These are phyloP conservation scores for Adelosebastes latens DNA, from an alignment of 2,797 vertebrate genomes.

Conservation along the genomic window DNA sequence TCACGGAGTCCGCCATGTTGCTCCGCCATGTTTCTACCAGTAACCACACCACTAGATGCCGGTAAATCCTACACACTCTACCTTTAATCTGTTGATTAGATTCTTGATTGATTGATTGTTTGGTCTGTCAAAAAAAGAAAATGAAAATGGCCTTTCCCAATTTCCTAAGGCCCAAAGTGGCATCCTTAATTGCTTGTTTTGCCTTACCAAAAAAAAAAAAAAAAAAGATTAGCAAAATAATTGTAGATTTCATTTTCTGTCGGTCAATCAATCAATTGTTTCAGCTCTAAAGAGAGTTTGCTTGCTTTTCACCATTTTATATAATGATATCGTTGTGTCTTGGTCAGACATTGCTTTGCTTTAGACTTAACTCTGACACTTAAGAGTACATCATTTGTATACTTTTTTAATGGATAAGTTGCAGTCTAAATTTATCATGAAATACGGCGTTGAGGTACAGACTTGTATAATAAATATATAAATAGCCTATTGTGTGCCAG, in stretches of 20 bases:
- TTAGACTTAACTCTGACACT: not conserved
- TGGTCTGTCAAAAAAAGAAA: not conserved
- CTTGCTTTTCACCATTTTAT: not conserved
- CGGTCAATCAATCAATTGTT: rapidly evolving
- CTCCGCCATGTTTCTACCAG: too few species aligned
- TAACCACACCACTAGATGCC: too few species aligned
- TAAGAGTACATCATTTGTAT: not conserved
- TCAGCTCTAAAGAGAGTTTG: not conserved
- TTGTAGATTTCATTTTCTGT: too few species aligned
- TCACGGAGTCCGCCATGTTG: too few species aligned
- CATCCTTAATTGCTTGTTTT: too few species aligned
- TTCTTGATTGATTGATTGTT: not conserved
- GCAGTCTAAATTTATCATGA: not conserved
- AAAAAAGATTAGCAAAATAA: too few species aligned
- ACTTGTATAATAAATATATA: not conserved
- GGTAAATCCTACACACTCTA: too few species aligned
- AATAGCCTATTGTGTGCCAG: not conserved
- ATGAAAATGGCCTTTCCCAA: not conserved
- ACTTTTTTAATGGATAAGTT: not conserved
- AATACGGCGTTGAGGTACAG: not conserved
- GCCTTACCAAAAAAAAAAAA: too few species aligned
- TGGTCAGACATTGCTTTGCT: not conserved
- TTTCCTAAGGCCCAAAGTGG: too few species aligned
- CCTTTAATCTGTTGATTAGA: too few species aligned
- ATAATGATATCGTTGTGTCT: too few species aligned